Percentiles rank a stretch among this genome's conserved stretches.
Evolutionary conservation across 1,140 invertebrate genomes (phyloP).

Genomic region (Drosophila serrata): DNA sequence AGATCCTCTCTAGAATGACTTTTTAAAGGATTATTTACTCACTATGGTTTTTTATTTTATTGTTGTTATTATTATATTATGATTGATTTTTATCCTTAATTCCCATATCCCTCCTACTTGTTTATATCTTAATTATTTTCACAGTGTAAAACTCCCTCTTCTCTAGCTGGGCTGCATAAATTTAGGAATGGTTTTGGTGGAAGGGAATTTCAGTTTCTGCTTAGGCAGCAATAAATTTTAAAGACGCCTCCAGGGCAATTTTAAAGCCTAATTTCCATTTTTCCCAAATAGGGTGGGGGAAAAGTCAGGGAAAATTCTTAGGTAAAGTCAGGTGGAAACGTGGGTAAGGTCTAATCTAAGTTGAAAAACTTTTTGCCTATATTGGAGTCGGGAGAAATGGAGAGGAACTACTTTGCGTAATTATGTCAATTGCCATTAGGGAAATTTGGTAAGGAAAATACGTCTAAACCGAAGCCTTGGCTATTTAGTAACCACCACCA

Average conservation of each 20-base stretch:
- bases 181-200: constrained; percentile 40
- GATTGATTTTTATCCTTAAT: too few species aligned
- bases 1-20: too few species aligned
- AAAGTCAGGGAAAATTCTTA: constrained; percentile 2
- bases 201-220: constrained; percentile 33
- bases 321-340: constrained; percentile 27
- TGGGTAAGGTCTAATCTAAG: constrained; percentile 67
- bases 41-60: too few species aligned
- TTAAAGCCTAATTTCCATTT: constrained; percentile 67
- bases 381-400: constrained; percentile 22
- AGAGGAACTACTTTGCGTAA: constrained; percentile 78
- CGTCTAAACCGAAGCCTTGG: constrained; percentile 9
- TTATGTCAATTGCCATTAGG: constrained; percentile 81
- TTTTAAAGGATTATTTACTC: too few species aligned
- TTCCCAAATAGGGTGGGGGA: not conserved
- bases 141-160: not conserved
- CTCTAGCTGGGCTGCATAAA: constrained; percentile 39
- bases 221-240: constrained; percentile 76
- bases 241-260: constrained; percentile 73
- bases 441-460: constrained; percentile 25
- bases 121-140: not conserved
- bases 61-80: too few species aligned
- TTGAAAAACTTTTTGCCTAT: constrained; percentile 66
- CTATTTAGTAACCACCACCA: constrained; percentile 13
- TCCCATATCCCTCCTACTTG: too few species aligned